Evolutionary conservation across 2,797 vertebrate genomes (phyloP), one percentile per base, ranked within the genome.

Genomic region (Falco berigora): DNA sequence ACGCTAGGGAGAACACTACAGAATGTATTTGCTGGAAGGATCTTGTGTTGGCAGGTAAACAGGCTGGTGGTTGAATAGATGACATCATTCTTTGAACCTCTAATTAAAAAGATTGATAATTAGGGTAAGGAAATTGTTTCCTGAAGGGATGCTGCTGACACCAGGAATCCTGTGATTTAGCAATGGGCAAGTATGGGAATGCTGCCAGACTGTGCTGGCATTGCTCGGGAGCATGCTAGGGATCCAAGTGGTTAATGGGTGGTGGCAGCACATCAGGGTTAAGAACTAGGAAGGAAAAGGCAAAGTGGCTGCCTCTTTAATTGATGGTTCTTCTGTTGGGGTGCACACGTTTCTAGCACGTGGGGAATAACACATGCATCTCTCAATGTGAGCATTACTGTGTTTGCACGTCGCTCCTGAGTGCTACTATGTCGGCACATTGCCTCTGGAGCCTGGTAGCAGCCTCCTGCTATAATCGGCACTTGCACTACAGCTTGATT

Each of bases 391-490:
- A 91, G 56, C 34, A 0, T 46, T 55, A 4, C 62, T 9, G 47
- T 1, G 25, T 58, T 49, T 30, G 73, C 90, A 42, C 9, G 12
- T 81, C 15, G 63, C 75, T 94, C 49, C 58, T 0, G 16, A 42
- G 92, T 36, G 76, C 92, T 46, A 10, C 94, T 79, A 49, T 21
- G 8, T 36, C 8, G 40, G 74, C 58, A 46, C 10, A 7, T 40
- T 75, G 92, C 84, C 75, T 71, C 50, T 73, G 42, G 90, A 95
- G 89, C 58, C 71, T 20, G 25, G 28, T 21, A 52, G 97, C 95
- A 96, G 95, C 89, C 94, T 93, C 74, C 71, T 14, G 96, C 95
- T 96, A 32, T 86, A 87, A 94, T 42, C 28, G 8, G 93, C 38
- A 12, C 84, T 84, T 17, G 23, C 9, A 1, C 96, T 91, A 93